Conservation (phyloP, 2,797 vertebrate genomes). For the Echiichthys vipera region DNA sequence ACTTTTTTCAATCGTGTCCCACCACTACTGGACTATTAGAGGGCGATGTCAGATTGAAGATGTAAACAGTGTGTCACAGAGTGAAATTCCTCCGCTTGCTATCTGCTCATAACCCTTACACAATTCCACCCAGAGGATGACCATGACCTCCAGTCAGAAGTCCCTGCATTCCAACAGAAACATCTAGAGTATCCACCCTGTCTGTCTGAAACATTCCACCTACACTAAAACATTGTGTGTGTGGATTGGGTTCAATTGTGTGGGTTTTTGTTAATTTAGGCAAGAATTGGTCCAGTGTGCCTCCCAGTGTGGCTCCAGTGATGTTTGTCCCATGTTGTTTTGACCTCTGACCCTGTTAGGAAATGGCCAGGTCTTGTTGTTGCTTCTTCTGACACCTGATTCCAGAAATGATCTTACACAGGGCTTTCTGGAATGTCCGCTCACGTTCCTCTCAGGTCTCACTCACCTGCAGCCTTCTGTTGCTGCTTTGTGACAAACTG, state of each 20-base stretch:
- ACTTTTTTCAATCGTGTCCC: too few relatives aligned
- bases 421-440: conserved; percentile 37
- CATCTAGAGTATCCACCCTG: neutral
- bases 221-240: neutral
- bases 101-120: too few relatives aligned
- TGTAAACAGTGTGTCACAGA: too few relatives aligned
- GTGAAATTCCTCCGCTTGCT: too few relatives aligned
- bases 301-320: too few relatives aligned
- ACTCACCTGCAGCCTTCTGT: conserved; percentile 47
- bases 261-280: neutral
- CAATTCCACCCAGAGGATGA: neutral
- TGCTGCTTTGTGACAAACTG: conserved; percentile 51
- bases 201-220: neutral
- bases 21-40: too few relatives aligned
- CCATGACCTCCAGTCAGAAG: neutral
- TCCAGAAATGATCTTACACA: conserved; percentile 22
- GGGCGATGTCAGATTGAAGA: too few relatives aligned
- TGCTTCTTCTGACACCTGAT: conserved; percentile 39
- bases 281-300: neutral
- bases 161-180: neutral
- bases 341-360: conserved; percentile 50
- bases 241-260: neutral
- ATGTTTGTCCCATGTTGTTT: neutral
- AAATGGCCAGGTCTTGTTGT: neutral
- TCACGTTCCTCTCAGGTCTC: conserved; percentile 37